Percentiles rank a stretch among this genome's conserved stretches.
Evolutionary conservation across 2,797 vertebrate genomes (phyloP).

Genomic region (Petrocephalus schoutedeni): DNA sequence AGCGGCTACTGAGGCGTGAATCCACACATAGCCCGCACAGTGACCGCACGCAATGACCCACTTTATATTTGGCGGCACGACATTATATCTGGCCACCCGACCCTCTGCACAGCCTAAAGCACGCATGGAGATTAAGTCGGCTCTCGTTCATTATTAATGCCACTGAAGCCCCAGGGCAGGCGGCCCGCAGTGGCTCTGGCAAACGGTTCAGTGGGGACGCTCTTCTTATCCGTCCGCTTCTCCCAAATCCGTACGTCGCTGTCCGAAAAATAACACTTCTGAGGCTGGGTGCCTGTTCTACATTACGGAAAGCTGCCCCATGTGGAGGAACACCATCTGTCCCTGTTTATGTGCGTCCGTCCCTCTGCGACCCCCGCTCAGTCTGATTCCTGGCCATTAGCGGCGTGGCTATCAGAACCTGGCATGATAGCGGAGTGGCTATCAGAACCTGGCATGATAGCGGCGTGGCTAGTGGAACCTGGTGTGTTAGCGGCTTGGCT

Average conservation of each 20-base stretch:
- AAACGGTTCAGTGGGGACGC: not conserved
- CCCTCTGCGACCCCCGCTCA: not conserved
- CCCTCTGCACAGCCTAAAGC: not conserved
- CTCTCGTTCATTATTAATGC: not conserved
- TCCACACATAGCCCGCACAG: not conserved
- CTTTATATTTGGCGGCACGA: not conserved
- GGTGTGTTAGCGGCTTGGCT: not conserved
- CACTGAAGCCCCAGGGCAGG: not conserved
- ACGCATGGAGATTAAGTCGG: not conserved
- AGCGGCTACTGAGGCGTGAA: not conserved
- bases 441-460: not conserved
- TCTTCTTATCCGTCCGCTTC: not conserved
- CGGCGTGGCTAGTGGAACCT: too few relatives aligned
- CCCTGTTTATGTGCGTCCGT: not conserved
- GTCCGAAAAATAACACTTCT: not conserved
- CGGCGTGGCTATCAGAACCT: not conserved
- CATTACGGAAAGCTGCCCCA: not conserved
- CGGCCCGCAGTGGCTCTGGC: not conserved
- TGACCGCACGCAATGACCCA: not conserved
- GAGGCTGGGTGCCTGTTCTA: not conserved
- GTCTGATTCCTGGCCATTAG: not conserved
- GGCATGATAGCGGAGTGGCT: not conserved
- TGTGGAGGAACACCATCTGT: conserved; percentile 21
- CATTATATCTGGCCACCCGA: not conserved
- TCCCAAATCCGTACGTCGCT: not conserved